phyloP scores from a whole-genome alignment of 2,888 invertebrate species.

The Drosophila formosana region DNA sequence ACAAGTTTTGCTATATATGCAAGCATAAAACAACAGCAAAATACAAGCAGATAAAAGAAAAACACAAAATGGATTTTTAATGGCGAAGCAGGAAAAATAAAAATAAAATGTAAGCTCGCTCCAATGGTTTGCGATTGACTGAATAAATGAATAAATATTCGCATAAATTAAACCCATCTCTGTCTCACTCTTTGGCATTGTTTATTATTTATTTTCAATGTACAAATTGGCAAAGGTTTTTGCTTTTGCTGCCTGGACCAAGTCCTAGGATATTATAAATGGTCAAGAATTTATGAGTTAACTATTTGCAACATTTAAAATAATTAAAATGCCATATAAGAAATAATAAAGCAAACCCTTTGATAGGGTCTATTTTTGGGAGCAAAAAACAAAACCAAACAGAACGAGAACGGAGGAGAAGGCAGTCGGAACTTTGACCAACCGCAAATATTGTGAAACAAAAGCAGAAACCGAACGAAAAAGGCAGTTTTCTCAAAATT shows the following conservation, averaged over 20 bases:
- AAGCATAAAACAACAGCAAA: not conserved
- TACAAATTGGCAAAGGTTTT: slow-evolving; percentile 24
- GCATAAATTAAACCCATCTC: slow-evolving; percentile 45
- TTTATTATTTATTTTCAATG: not conserved
- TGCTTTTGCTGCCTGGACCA: not conserved
- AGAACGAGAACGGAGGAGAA: not conserved
- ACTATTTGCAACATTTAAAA: slow-evolving; percentile 63
- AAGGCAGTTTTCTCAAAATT: slow-evolving; percentile 36
- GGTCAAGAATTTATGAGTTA: slow-evolving; percentile 32
- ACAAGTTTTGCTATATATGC: not conserved
- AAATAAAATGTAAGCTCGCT: slow-evolving; percentile 7
- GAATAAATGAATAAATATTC: slow-evolving; percentile 38
- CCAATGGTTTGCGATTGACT: slow-evolving; percentile 31
- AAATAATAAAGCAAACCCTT: slow-evolving; percentile 30
- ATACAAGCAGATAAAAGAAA: not conserved
- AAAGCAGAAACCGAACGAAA: slow-evolving; percentile 22
- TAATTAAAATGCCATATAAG: slow-evolving; percentile 72
- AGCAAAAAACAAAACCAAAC: not conserved
- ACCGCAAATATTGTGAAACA: slow-evolving; percentile 44
- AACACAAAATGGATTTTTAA: slow-evolving; percentile 33
- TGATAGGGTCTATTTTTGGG: slow-evolving; percentile 1
- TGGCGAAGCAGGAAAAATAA: slow-evolving; percentile 15
- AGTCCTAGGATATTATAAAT: slow-evolving; percentile 13
- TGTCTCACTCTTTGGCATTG: not conserved
- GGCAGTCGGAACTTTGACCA: slow-evolving; percentile 33